These are phyloP conservation scores for Gymnogyps californianus DNA, from an alignment of 2,113 vertebrate genomes.

Conservation along the genomic window DNA sequence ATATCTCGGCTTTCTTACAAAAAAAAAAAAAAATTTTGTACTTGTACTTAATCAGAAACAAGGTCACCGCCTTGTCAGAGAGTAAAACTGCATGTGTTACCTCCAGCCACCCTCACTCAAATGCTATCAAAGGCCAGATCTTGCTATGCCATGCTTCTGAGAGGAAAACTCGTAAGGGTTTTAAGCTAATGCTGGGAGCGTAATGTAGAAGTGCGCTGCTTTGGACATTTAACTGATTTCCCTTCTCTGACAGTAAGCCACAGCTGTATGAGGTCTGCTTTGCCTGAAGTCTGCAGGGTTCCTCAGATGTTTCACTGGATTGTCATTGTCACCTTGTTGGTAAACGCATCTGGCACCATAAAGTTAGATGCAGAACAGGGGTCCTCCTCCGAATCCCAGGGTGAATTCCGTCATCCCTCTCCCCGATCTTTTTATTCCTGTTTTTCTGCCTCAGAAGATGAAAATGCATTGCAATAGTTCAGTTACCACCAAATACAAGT, in stretches of 20 bases:
- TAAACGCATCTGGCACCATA: not conserved
- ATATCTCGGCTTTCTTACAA: not conserved
- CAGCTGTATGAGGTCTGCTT: not conserved
- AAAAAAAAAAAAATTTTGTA: not conserved
- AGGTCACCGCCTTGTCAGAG: not conserved
- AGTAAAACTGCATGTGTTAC: not conserved
- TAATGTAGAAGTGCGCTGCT: not conserved
- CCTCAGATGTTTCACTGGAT: not conserved
- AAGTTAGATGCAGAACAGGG: not conserved
- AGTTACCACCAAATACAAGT: not conserved
- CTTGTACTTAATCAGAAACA: slow-evolving; percentile 21
- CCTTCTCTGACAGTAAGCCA: not conserved
- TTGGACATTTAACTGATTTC: not conserved
- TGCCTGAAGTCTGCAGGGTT: not conserved
- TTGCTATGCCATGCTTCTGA: not conserved
- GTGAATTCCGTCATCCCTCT: not conserved
- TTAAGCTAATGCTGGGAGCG: not conserved
- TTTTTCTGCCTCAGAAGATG: not conserved
- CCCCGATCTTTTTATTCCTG: not conserved
- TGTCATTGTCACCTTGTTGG: not conserved
- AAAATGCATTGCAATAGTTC: not conserved
- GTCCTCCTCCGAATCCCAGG: not conserved
- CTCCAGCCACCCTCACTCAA: not conserved
- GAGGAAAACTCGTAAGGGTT: not conserved
- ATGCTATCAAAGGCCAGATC: not conserved